phyloP scores from a whole-genome alignment of 1,140 invertebrate genomes.

The Globodera rostochiensis region DNA sequence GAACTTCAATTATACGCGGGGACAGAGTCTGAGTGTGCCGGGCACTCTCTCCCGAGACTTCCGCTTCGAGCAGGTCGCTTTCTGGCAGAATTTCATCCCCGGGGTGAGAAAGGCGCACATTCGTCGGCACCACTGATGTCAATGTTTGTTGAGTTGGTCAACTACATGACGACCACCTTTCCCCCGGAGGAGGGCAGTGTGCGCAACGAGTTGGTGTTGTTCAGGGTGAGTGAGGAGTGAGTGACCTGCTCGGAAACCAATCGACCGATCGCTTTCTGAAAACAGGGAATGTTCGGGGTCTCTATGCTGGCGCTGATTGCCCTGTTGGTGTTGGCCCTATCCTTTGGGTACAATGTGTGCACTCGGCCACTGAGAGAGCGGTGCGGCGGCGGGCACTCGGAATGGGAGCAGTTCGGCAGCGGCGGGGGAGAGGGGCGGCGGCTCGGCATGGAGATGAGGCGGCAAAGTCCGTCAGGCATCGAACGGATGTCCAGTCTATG shows the following conservation, averaged over 20 bases:
- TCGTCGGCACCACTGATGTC: neutral
- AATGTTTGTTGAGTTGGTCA: slow-evolving; percentile 47
- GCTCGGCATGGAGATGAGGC: neutral
- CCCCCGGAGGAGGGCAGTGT: slow-evolving; percentile 56
- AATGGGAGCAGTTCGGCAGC: neutral
- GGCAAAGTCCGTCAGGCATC: neutral
- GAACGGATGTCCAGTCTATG: neutral
- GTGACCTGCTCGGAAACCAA: neutral
- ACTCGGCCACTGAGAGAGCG: slow-evolving; percentile 21
- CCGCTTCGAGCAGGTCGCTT: slow-evolving; percentile 60
- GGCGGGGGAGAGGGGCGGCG: neutral
- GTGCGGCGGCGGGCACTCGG: neutral
- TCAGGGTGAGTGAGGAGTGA: slow-evolving; percentile 48
- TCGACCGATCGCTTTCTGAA: neutral
- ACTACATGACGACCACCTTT: slow-evolving; percentile 65
- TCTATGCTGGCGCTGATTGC: slow-evolving; percentile 48
- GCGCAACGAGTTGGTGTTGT: slow-evolving; percentile 50
- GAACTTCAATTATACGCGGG: slow-evolving; percentile 57
- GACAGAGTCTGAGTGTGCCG: slow-evolving; percentile 23
- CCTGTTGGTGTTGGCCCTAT: slow-evolving; percentile 51
- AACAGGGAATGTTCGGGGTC: slow-evolving; percentile 41
- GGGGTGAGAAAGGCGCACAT: neutral
- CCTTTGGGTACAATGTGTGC: slow-evolving; percentile 53
- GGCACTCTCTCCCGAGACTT: slow-evolving; percentile 57
- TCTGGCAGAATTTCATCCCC: slow-evolving; percentile 65